Evolutionary conservation across 2,797 vertebrate genomes (phyloP).

Genomic region (Choloepus didactylus): DNA sequence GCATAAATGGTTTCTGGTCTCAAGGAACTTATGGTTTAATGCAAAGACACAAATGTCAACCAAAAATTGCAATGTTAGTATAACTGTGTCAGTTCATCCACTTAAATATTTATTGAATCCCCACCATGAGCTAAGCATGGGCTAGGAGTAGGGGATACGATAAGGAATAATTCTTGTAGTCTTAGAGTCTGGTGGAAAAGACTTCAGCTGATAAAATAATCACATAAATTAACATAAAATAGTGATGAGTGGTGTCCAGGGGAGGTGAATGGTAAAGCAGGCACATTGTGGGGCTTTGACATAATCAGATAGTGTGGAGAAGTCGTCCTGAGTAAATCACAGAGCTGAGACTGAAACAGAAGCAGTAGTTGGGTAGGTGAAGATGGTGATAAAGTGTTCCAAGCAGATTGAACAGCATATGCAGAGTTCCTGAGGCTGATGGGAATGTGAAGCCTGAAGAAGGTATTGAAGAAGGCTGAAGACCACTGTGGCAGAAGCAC

Average conservation of each 20-base stretch:
- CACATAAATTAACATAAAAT: neutral
- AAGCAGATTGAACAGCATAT: neutral
- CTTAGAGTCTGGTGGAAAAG: neutral
- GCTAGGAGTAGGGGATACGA: neutral
- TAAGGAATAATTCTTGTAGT: neutral
- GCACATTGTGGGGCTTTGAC: neutral
- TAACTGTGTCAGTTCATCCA: neutral
- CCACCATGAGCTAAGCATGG: neutral
- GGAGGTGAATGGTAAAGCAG: neutral
- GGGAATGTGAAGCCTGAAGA: neutral
- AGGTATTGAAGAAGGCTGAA: neutral
- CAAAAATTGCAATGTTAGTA: constrained; percentile 12
- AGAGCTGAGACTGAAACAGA: neutral
- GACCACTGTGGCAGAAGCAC: neutral
- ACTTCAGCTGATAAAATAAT: neutral
- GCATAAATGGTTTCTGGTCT: neutral
- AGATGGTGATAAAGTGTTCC: neutral
- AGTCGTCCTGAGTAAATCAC: neutral
- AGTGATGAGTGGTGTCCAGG: too few species aligned
- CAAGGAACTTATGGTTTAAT: constrained; percentile 1
- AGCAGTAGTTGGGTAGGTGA: neutral
- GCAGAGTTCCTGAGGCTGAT: neutral
- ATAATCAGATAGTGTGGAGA: neutral
- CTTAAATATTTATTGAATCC: neutral
- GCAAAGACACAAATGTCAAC: neutral